Conservation (phyloP, 2,888 invertebrate species). For the Rhorus exstirpatorius region DNA sequence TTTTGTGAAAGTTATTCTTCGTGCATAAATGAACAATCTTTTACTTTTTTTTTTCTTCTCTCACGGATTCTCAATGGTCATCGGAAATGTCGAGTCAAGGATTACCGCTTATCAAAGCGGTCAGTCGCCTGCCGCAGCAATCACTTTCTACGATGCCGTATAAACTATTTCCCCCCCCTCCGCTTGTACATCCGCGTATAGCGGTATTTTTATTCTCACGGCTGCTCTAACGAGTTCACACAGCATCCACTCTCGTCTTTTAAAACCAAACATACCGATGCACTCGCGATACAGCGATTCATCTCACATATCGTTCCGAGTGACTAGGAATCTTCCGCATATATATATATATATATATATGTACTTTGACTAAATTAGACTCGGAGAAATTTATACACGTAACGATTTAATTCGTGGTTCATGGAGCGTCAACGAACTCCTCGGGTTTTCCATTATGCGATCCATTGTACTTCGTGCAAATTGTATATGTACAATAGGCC, state of each 20-base stretch:
- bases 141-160: conserved; percentile 64
- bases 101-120: conserved; percentile 62
- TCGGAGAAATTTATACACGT: conserved; percentile 27
- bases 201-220: conserved; percentile 59
- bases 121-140: conserved; percentile 63
- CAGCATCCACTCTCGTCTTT: conserved; percentile 48
- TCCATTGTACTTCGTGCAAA: conserved; percentile 29
- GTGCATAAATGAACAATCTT: not conserved
- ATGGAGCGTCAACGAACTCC: conserved; percentile 11
- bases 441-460: not conserved
- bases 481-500: not conserved
- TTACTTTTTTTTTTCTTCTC: not conserved
- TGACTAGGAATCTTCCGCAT: conserved; percentile 17
- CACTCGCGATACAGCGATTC: conserved; percentile 18
- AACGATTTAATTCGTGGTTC: conserved; percentile 22
- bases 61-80: conserved; percentile 5
- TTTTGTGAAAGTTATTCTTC: not conserved
- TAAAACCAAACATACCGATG: not conserved
- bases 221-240: not conserved
- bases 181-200: conserved; percentile 51
- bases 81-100: conserved; percentile 7
- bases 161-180: conserved; percentile 6
- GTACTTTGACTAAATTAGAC: not conserved
- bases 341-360: not conserved
- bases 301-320: conserved; percentile 9